A percentile compares a stretch with the other conserved stretches of the same genome.
Evolutionary conservation across 2,797 vertebrate genomes (phyloP).

Genomic region (Xyrichtys novacula): DNA sequence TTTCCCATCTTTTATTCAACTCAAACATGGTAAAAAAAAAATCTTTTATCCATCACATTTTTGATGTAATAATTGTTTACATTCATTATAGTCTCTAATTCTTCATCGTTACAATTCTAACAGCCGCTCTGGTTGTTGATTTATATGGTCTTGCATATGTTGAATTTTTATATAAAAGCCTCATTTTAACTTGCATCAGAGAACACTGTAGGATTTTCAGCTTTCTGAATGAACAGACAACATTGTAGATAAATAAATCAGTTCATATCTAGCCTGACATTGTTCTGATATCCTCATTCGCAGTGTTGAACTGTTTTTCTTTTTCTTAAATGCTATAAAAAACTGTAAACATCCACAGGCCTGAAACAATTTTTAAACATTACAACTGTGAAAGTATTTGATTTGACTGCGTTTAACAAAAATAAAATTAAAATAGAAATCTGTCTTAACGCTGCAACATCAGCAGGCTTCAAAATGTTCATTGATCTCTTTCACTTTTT

Average conservation of each 20-base stretch:
- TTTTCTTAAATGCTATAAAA: conserved; percentile 58
- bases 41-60: background rate
- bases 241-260: conserved; percentile 48
- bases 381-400: conserved; percentile 49
- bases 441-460: conserved; percentile 45
- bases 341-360: conserved; percentile 65
- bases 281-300: conserved; percentile 36
- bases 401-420: conserved; percentile 20
- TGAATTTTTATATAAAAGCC: conserved; percentile 26
- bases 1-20: background rate
- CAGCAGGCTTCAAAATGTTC: conserved; percentile 63
- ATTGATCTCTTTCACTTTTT: conserved; percentile 44
- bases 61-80: conserved; percentile 40
- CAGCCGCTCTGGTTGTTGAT: conserved; percentile 8
- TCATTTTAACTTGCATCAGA: conserved; percentile 13
- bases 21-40: background rate
- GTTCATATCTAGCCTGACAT: conserved; percentile 35
- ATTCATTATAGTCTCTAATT: conserved; percentile 53
- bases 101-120: conserved; percentile 7
- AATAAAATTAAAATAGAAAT: conserved; percentile 5
- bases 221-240: conserved; percentile 17
- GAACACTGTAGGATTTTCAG: background rate
- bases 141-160: conserved; percentile 23
- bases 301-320: conserved; percentile 45
- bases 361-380: conserved; percentile 41